phyloP scores from a whole-genome alignment of 1,140 invertebrate species.

The Leguminivora glycinivorella region DNA sequence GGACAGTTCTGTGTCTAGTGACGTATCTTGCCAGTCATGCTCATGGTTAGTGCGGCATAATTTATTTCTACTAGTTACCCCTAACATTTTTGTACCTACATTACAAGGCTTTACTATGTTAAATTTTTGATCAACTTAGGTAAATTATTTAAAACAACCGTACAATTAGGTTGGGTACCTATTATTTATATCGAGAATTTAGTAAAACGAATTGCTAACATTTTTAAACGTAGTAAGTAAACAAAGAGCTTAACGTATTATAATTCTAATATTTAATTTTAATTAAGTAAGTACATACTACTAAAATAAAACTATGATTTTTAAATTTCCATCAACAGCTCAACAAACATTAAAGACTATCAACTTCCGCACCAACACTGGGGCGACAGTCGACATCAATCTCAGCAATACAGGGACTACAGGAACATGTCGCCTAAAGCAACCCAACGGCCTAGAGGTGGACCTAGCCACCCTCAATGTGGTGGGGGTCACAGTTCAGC shows the following conservation, averaged over 20 bases:
- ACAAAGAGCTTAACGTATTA: too few species aligned
- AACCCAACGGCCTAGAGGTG: slow-evolving; percentile 11
- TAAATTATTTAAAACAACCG: background rate
- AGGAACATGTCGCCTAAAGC: background rate
- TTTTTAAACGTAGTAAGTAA: too few species aligned
- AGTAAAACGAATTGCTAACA: too few species aligned
- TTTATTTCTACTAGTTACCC: too few species aligned
- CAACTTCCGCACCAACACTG: slow-evolving; percentile 9
- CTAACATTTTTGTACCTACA: too few species aligned
- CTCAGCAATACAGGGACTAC: background rate
- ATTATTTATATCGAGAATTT: too few species aligned
- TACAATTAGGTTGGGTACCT: too few species aligned
- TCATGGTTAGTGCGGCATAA: background rate
- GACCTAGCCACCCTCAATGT: slow-evolving; percentile 1
- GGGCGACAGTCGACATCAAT: slow-evolving; percentile 2
- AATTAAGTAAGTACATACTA: background rate
- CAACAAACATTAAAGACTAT: background rate
- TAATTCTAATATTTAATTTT: too few species aligned
- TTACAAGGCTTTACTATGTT: too few species aligned
- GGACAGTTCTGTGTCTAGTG: slow-evolving; percentile 17
- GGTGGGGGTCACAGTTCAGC: background rate
- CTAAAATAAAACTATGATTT: background rate
- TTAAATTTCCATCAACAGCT: background rate
- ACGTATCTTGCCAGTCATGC: background rate
- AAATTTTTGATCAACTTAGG: background rate